Base-by-base conservation (phyloP, 2,113 vertebrate species). In the Antigone vipio region DNA sequence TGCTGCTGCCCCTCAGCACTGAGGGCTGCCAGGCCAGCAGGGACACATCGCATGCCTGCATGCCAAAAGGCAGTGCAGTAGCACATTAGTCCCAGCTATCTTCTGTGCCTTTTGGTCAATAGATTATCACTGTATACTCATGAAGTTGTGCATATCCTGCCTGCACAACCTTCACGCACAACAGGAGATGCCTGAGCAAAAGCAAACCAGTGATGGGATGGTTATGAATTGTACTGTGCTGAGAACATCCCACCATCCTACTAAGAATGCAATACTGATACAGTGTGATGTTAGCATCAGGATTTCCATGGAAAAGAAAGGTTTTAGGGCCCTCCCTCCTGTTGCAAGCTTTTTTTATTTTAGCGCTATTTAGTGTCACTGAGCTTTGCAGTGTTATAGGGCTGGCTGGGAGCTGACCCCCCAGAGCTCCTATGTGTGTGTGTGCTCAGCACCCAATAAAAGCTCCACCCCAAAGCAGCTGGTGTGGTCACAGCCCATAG, bases 31-130 rank as follows among this genome's bases (percentile, higher is more conserved):
- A 56, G 35, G 20, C 53, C 35, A 62, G 67, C 27, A 74, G 40
- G 32, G 30, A 50, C 47, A 30, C 2, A 4, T 52, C 2, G 1
- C 12, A 4, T 0, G 8, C 10, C 62, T 52, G 35, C 44, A 17
- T 26, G 23, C 14, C 49, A 58, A 68, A 63, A 75, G 3, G 24
- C 35, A 45, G 23, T n/a, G 49, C 32, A 19, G 35, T 9, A 58
- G 55, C 27, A 50, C 27, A 23, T 26, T 30, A 56, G 23, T 15
- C 35, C 35, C 55, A 66, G 59, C 45, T 59, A 26, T 17, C 26
- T 88, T 59, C 34, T 35, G 40, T 29, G n/a, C 23, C 19, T 27
- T 85, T 79, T 27, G 45, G 23, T 52, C 55, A 52, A 24, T 12
- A 40, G 42, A 27, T 69, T 40, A 52, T 63, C 4, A 4, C 47